Evolutionary conservation across 2,113 vertebrate genomes (phyloP).

Genomic region (Barnardius zonarius): DNA sequence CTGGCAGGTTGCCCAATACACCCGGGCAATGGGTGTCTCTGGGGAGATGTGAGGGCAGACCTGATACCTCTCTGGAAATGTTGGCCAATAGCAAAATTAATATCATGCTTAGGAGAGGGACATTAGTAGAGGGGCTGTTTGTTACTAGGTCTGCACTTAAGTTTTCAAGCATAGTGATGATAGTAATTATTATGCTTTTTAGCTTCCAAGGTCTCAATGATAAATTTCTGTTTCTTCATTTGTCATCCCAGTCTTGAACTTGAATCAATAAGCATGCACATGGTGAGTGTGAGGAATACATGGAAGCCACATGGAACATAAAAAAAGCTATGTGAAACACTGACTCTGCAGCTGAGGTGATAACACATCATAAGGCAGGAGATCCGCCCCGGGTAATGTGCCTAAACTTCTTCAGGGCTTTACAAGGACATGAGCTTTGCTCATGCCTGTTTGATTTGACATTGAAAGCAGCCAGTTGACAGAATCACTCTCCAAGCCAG

Average conservation of each 20-base stretch:
- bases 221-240: not conserved
- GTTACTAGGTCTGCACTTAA: not conserved
- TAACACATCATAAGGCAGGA: not conserved
- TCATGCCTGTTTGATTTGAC: not conserved
- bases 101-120: not conserved
- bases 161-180: not conserved
- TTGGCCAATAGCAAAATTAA: not conserved
- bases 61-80: not conserved
- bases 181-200: not conserved
- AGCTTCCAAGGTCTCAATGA: not conserved
- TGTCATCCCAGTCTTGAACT: not conserved
- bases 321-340: not conserved
- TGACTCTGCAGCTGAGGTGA: fast-evolving
- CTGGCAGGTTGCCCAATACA: not conserved
- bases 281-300: not conserved
- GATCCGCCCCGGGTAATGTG: not conserved
- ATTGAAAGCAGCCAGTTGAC: not conserved
- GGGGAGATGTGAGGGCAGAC: not conserved
- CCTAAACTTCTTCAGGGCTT: not conserved
- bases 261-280: fast-evolving
- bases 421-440: not conserved
- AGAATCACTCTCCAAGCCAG: not conserved
- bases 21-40: not conserved
- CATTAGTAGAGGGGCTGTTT: not conserved
- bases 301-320: not conserved